Evolutionary conservation across 2,797 vertebrate genomes (phyloP), one percentile per base, ranked within the genome.

Genomic region (Halcyon chelicuti): DNA sequence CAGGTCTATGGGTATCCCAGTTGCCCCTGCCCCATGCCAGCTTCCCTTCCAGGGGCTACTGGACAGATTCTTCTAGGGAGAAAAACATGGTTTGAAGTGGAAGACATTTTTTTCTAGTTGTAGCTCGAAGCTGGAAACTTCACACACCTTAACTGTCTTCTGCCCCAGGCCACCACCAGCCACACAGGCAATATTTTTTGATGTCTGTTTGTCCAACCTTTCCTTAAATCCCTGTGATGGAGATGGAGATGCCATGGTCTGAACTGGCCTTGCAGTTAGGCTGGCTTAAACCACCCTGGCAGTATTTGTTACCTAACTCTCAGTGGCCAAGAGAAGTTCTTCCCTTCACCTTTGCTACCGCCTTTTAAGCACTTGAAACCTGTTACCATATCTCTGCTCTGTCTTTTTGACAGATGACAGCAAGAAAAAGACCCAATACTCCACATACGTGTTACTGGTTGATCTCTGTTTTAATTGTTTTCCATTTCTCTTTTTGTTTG

Each of bases 1-100:
- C 42, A 28, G 35, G 57, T 18, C 72, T 1, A 0, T 1, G 1
- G 23, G 42, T 37, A 8, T 17, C 72, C 35, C 26, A 17, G 7
- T 5, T 33, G 35, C 31, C 25, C 67, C 7, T n/a, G 42, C 21
- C 19, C 19, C 10, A 1, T 4, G 3, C 54, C 4, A 4, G 15
- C 14, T 11, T 8, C 60, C n/a, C 33, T 39, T 20, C 9, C 2
- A 1, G 39, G 18, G 46, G 15, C 26, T 29, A 5, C 11, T 5
- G 28, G 31, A 10, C 23, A 35, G 28, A 8, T 10, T 5, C 15
- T 10, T 5, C 19, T 44, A 37, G 35, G 28, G 29, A 71, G 18
- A 10, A n/a, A 60, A 49, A 39, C 9, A 3, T 10, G 3, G 20
- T 16, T 52, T 55, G 46, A 75, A 63, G 13, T 6, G 12, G 14